Percentiles rank a stretch among this genome's conserved stretches.
These are phyloP conservation scores for Aleiodes leptofemur DNA, from an alignment of 2,888 invertebrate genomes.

Conservation along the genomic window DNA sequence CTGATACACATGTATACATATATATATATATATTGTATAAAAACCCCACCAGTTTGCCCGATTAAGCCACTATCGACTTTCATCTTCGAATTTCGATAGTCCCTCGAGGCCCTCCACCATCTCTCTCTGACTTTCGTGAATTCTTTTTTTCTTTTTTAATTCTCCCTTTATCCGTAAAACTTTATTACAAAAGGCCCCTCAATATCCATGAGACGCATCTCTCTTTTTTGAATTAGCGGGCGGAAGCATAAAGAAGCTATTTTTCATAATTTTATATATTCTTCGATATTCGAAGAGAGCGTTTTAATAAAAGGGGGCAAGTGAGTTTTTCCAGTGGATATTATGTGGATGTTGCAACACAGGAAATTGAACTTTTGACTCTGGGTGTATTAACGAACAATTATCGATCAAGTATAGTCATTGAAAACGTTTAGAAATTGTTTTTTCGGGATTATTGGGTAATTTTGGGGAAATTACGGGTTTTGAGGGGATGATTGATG, in stretches of 20 bases:
- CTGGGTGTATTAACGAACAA: background rate
- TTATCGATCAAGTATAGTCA: background rate
- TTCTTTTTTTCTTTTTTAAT: constrained; percentile 17
- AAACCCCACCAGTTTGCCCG: constrained; percentile 31
- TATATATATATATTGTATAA: constrained; percentile 33
- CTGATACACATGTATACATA: constrained; percentile 18
- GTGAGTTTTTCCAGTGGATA: background rate
- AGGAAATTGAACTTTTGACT: constrained; percentile 30
- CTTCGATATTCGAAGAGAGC: background rate
- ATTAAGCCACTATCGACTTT: constrained; percentile 55
- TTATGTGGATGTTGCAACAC: constrained; percentile 23
- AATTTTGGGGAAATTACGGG: background rate
- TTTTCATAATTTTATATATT: constrained; percentile 29
- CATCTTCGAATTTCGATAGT: constrained; percentile 51
- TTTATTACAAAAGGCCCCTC: constrained; percentile 41
- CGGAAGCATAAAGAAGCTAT: constrained; percentile 48
- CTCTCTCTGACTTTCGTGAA: background rate
- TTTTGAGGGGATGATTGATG: background rate
- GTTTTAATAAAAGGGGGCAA: background rate
- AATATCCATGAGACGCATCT: constrained; percentile 40
- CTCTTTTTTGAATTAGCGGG: constrained; percentile 49
- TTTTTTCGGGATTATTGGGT: background rate
- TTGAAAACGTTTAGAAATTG: constrained; percentile 14
- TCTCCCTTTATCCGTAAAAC: constrained; percentile 22
- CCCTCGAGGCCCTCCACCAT: constrained; percentile 1